Evolutionary conservation across 2,113 vertebrate species (phyloP), one percentile per base, ranked within the genome.

Genomic region (Numenius arquata): DNA sequence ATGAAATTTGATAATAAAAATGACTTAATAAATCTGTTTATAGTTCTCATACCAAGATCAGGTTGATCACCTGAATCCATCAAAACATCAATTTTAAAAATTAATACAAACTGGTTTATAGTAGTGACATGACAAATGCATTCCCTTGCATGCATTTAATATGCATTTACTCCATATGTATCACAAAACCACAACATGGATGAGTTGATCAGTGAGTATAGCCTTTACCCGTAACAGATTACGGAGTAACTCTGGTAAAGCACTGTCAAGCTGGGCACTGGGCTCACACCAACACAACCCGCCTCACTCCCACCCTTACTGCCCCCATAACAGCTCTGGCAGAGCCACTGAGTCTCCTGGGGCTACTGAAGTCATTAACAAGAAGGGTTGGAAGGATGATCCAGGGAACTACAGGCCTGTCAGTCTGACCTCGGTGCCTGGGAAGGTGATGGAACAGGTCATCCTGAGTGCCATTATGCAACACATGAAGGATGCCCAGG

Each of bases 181-280:
- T 29, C 32, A 75, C 34, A 85, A 55, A 77, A 50, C 1, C 22
- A 18, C 1, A 0, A 73, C 19, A 18, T 2, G 4, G 43, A 27
- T 25, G 50, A n/a, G 34, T 6, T 19, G 3, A 47, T 16, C 52
- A 41, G 6, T 19, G 19, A 55, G 68, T 41, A 45, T 25, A 58
- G 34, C 32, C 40, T n/a, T 80, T 55, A 63, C 22, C 55, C 12
- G 26, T 48, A 62, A 58, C 11, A 26, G 21, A 47, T 25, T 11
- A 53, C 25, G 1, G 5, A 63, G 0, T 2, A 25, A 25, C 1
- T 2, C 48, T 0, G 0, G 41, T 11, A 50, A 8, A 26, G 30
- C 55, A 41, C 20, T 47, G 36, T 8, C 40, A 65, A 30, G 56
- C 34, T 59, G 65, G 65, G 20, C 40, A 53, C 5, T 18, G 29